Percentiles rank a stretch among this genome's conserved stretches.
Conservation (phyloP, 2,113 vertebrate species). For the Charadrius vociferus region DNA sequence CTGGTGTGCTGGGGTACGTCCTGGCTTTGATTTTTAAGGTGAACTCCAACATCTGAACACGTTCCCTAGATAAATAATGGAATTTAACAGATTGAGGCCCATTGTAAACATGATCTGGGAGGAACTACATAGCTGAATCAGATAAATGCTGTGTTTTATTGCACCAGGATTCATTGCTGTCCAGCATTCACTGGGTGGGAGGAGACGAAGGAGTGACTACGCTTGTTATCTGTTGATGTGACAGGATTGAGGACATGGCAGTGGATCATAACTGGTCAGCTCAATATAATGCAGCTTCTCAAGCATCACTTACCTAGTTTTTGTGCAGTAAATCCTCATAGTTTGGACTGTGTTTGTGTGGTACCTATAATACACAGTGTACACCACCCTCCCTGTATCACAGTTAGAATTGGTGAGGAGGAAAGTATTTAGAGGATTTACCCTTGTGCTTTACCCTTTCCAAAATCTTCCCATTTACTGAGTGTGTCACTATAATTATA, state of each 20-base stretch:
- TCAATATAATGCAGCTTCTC: not conserved
- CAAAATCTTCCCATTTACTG: not conserved
- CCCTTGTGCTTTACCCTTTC: not conserved
- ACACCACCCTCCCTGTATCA: not conserved
- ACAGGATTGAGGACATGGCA: not conserved
- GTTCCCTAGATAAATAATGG: not conserved
- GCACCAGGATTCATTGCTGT: constrained; percentile 43
- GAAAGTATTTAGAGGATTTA: not conserved
- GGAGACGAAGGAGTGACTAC: not conserved
- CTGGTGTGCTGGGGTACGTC: not conserved
- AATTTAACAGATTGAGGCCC: not conserved
- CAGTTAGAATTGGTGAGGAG: not conserved
- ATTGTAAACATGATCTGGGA: not conserved
- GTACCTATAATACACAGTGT: not conserved
- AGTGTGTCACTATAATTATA: not conserved
- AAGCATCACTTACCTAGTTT: not conserved
- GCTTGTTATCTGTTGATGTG: not conserved
- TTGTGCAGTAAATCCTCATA: not conserved
- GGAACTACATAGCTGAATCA: constrained; percentile 1
- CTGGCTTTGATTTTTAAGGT: not conserved
- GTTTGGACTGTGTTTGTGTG: not conserved
- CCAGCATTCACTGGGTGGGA: constrained; percentile 35
- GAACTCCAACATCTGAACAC: not conserved
- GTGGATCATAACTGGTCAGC: not conserved
- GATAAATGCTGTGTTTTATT: constrained; percentile 31